These are phyloP conservation scores for Chiroxiphia lanceolata DNA, from an alignment of 2,797 vertebrate genomes.

Conservation along the genomic window DNA sequence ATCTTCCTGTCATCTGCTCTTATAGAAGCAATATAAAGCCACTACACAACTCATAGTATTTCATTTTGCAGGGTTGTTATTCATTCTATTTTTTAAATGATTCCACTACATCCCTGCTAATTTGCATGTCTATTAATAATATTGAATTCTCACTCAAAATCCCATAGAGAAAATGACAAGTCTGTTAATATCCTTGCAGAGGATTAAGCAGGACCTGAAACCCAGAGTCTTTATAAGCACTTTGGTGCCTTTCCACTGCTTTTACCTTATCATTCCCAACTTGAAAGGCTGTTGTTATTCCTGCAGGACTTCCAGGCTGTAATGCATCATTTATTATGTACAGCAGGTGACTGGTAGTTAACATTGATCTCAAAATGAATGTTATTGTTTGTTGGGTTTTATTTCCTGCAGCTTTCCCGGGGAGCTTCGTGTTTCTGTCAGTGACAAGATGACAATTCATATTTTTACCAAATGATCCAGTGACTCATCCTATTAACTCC, in stretches of 20 bases:
- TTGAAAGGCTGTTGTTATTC: neutral
- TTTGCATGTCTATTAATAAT: neutral
- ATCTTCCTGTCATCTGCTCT: neutral
- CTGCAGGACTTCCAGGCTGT: neutral
- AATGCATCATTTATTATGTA: conserved; percentile 31
- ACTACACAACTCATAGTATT: neutral
- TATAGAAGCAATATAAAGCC: neutral
- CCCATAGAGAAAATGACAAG: neutral
- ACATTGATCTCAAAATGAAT: conserved; percentile 18
- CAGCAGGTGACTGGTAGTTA: conserved; percentile 29
- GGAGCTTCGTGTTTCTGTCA: conserved; percentile 77
- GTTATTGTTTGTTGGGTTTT: neutral
- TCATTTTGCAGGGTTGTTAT: neutral
- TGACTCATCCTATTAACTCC: conserved; percentile 86
- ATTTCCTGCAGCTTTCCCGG: conserved; percentile 38
- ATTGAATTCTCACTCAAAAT: neutral
- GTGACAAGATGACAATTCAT: conserved; percentile 84
- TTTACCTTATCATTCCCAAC: neutral
- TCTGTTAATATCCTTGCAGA: neutral
- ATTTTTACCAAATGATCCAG: conserved; percentile 75
- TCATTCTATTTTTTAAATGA: neutral
- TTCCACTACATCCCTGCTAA: neutral
- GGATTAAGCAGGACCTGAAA: neutral
- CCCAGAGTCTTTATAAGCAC: neutral
- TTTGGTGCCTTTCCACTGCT: neutral